Evolutionary conservation across 2,888 invertebrate species (phyloP), one percentile per base, ranked within the genome.

Genomic region (Magallana nippona): DNA sequence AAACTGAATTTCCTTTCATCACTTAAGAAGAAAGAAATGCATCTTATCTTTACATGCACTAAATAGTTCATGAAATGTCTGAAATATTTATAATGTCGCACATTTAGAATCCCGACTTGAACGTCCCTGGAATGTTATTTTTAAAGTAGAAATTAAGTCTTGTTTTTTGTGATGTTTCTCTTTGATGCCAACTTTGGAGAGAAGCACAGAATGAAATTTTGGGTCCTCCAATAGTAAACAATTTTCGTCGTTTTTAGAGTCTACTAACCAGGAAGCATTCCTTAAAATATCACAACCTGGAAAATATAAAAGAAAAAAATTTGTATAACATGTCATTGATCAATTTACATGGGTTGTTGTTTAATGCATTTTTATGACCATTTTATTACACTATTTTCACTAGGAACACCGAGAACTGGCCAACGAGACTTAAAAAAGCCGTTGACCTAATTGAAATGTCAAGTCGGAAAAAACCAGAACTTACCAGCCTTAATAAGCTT

Each of bases 401-500:
- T 44, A 44, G 8, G 44, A 44, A 44, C 5, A 44, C 44, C 8
- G 8, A 44, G 44, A 44, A 44, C 44, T 44, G 44, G 8, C 44
- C 44, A 44, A 77, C 27, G 17, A 62, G 44, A 8, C 44, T 44
- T 44, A 44, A 44, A 44, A 44, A 44, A 44, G 44, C 5, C 8
- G 44, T 32, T 79, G 19, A 79, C 44, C 17, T 80, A n/a, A 44
- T 44, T 77, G 77, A 19, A 77, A 77, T 80, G 57, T 22, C 17
- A 57, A 62, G n/a, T n/a, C 17, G 32, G 27, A 27, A 15, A n/a
- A 19, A 44, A 19, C 19, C 5, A n/a, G 22, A 56, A 82, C 78
- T 27, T 86, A 87, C 88, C 86, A 63, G 85, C n/a, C 81, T 87
- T 88, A 15, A 88, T 58, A 62, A 89, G 82, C 56, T 86, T 85